phyloP scores from a whole-genome alignment of 2,113 vertebrate species.

The Eonycteris spelaea region DNA sequence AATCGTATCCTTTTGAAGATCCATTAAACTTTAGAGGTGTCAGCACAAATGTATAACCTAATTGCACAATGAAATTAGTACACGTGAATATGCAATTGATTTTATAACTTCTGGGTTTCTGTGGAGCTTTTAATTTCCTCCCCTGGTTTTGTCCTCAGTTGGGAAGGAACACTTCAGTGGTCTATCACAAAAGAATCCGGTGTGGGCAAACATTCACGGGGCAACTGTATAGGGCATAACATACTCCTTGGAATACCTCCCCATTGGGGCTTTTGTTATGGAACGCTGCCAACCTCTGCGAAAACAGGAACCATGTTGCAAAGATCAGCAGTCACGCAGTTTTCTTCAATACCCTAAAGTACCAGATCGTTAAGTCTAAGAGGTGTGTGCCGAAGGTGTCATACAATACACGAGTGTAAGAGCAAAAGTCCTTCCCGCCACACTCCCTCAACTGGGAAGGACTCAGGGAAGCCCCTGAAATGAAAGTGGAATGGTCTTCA shows the following conservation, averaged over 20 bases:
- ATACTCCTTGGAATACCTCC: not conserved
- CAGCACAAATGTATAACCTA: not conserved
- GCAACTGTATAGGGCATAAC: not conserved
- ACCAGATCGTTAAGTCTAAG: not conserved
- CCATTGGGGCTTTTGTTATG: conserved; percentile 15
- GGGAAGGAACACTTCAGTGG: not conserved
- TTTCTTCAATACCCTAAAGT: conserved; percentile 54
- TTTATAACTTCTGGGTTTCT: not conserved
- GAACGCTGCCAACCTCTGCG: conserved; percentile 15
- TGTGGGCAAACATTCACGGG: not conserved
- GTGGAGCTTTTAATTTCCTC: not conserved
- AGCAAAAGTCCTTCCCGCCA: not conserved
- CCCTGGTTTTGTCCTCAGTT: not conserved
- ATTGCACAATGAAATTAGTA: not conserved
- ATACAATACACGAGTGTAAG: not conserved
- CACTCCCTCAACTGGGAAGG: not conserved
- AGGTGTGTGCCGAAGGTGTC: conserved; percentile 50
- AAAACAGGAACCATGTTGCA: conserved; percentile 60
- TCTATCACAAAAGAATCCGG: not conserved
- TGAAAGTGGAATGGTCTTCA: not conserved
- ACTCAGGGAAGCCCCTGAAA: not conserved
- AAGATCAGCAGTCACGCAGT: conserved; percentile 45
- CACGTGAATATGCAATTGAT: not conserved
- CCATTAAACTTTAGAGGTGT: not conserved
- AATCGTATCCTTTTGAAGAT: not conserved